phyloP scores from a whole-genome alignment of 1,140 invertebrate species.

The Linepithema humile region DNA sequence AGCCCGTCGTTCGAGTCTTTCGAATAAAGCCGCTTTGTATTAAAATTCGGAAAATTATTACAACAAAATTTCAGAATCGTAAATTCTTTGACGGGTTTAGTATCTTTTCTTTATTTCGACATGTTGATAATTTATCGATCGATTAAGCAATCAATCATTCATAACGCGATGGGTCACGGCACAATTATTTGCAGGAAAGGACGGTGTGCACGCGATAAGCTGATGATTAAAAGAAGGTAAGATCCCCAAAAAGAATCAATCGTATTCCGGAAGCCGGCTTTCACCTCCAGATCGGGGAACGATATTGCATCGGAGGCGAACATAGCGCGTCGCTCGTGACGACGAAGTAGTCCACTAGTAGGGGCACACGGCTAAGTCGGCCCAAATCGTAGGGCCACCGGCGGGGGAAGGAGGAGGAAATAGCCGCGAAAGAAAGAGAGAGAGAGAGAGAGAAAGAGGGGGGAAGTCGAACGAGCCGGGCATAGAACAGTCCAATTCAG shows the following conservation, averaged over 20 bases:
- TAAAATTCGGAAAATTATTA: not conserved
- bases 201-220: not conserved
- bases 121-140: not conserved
- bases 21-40: not conserved
- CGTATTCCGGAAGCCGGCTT: conserved; percentile 34
- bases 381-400: conserved; percentile 44
- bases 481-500: conserved; percentile 58
- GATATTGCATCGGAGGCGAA: conserved; percentile 19
- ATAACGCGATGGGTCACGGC: too few species aligned
- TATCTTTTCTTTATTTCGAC: not conserved
- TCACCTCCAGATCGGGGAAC: not conserved
- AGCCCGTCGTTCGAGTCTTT: not conserved
- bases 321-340: not conserved
- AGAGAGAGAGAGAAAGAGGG: conserved; percentile 19
- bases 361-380: conserved; percentile 31
- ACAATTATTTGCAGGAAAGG: not conserved
- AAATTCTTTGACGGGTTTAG: not conserved
- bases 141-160: too few species aligned
- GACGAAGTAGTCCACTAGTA: conserved; percentile 20
- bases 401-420: not conserved
- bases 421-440: conserved; percentile 49
- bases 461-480: conserved; percentile 36
- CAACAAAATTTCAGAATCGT: not conserved
- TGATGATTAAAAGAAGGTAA: not conserved
- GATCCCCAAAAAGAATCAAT: not conserved